Percentiles rank a stretch among this genome's conserved stretches.
These are phyloP conservation scores for Palloptera scutellata DNA, from an alignment of 2,888 invertebrate genomes.

Conservation along the genomic window DNA sequence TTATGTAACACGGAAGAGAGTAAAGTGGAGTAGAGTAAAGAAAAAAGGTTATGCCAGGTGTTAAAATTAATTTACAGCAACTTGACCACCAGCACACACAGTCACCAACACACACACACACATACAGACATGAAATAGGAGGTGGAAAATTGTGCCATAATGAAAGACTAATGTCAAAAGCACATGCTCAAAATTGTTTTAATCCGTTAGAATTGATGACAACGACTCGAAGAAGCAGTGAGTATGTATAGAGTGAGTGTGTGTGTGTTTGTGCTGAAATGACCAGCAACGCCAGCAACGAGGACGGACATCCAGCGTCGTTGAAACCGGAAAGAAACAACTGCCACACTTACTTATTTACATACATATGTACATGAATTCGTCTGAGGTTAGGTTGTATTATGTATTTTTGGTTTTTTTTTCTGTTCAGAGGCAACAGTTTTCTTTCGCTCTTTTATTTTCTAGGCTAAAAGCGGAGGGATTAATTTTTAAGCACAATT, in stretches of 20 bases:
- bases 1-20: background rate
- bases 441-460: too few relatives aligned
- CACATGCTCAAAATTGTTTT: conserved; percentile 1
- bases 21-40: background rate
- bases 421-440: too few relatives aligned
- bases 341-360: too few relatives aligned
- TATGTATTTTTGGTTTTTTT: too few relatives aligned
- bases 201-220: conserved; percentile 19
- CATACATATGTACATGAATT: too few relatives aligned
- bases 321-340: too few relatives aligned
- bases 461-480: too few relatives aligned
- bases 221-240: background rate
- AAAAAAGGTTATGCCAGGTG: conserved; percentile 34
- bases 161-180: background rate
- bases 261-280: background rate
- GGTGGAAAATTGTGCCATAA: background rate
- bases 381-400: too few relatives aligned
- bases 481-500: too few relatives aligned
- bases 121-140: background rate
- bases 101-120: background rate
- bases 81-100: background rate
- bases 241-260: background rate
- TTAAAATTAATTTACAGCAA: conserved; percentile 37
- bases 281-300: too few relatives aligned
- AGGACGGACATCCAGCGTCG: too few relatives aligned